Evolutionary conservation across 2,888 invertebrate genomes (phyloP).

Genomic region (Plagodis pulveraria): DNA sequence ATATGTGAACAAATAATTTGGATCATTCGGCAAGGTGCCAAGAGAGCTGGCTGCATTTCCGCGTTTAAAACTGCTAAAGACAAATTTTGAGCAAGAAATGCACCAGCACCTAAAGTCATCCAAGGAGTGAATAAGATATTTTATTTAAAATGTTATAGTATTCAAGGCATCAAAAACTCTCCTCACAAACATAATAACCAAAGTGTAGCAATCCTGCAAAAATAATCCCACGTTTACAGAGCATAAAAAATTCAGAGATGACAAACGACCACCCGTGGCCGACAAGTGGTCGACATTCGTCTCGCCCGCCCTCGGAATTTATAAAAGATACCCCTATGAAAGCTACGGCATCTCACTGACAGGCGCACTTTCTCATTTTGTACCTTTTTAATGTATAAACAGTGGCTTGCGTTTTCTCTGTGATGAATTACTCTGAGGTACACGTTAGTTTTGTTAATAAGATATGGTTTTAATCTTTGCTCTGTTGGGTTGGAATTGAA

Average conservation of each 20-base stretch:
- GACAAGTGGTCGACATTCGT: slow-evolving; percentile 66
- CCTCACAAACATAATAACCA: slow-evolving; percentile 18
- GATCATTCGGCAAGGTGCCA: no score
- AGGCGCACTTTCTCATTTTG: slow-evolving; percentile 53
- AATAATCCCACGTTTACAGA: slow-evolving; percentile 47
- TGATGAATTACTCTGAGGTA: slow-evolving; percentile 32
- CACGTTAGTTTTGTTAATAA: slow-evolving; percentile 11
- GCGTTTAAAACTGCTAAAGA: neutral
- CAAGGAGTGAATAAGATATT: no score
- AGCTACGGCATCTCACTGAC: slow-evolving; percentile 56
- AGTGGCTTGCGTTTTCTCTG: slow-evolving; percentile 44
- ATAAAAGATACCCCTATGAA: slow-evolving; percentile 52
- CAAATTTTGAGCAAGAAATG: neutral
- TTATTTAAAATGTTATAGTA: no score
- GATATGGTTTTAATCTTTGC: slow-evolving; percentile 13
- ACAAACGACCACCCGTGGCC: slow-evolving; percentile 55
- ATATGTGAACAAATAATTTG: no score
- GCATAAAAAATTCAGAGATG: slow-evolving; percentile 68
- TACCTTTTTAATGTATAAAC: slow-evolving; percentile 40
- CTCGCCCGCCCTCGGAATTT: slow-evolving; percentile 55
- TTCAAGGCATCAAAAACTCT: neutral
- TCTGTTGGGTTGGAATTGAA: neutral
- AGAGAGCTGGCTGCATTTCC: no score
- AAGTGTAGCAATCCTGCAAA: slow-evolving; percentile 32
- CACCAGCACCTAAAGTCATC: no score